Percentiles rank a stretch among this genome's conserved stretches.
Evolutionary conservation across 2,113 vertebrate genomes (phyloP).

Genomic region (Chloebia gouldiae): DNA sequence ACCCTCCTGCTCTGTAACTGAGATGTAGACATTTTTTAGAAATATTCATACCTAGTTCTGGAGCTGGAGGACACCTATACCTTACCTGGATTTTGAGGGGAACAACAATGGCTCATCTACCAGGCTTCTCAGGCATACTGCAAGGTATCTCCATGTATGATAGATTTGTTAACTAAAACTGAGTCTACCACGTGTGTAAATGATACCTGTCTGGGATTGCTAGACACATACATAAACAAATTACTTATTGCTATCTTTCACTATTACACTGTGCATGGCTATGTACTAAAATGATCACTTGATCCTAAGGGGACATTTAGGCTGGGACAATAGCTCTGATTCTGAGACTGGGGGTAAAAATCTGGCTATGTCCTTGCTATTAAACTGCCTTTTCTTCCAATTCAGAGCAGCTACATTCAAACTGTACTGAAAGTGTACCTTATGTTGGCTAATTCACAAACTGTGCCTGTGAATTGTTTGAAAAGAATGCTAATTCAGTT

Average conservation of each 20-base stretch:
- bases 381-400: neutral
- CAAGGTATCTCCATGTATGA: neutral
- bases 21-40: neutral
- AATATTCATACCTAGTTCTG: neutral
- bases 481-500: neutral
- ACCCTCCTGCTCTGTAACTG: neutral
- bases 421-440: neutral
- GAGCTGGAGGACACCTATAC: neutral
- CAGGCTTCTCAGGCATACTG: neutral
- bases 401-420: neutral
- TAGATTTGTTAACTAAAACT: neutral
- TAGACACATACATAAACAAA: neutral
- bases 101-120: fast-evolving
- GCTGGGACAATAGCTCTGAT: neutral
- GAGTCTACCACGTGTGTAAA: neutral
- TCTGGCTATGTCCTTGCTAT: neutral
- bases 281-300: neutral
- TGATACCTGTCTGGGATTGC: neutral
- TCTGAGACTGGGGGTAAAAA: neutral
- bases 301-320: neutral
- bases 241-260: neutral
- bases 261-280: neutral
- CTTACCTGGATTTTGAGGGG: neutral
- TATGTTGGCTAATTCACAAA: neutral
- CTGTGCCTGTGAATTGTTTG: neutral